Base-by-base conservation (phyloP, 2,797 vertebrate species). In the Euphonia xanthogaster region DNA sequence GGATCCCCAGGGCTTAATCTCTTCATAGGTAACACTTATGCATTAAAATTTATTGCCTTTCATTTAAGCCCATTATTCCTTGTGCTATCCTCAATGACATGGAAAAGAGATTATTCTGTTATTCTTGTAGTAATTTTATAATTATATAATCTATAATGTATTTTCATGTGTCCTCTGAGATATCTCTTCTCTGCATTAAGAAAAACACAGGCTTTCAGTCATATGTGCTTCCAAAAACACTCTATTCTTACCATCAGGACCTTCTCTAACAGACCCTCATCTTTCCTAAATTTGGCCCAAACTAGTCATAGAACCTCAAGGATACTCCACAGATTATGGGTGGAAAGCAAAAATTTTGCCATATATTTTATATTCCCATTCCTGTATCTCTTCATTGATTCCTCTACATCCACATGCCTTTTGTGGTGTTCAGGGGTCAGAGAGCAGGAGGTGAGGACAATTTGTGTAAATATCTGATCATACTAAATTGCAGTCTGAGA, bases 361-460 rank as follows among this genome's bases (percentile, higher is more conserved):
- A 10, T 55, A 2, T 45, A 35, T 50, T 2, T 27, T 40, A 15
- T 22, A 48, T 71, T 67, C 13, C 25, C 27, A 40, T 61, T 85
- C 7, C 3, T 68, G 8, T 35, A 27, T 14, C 2, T 24, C 7
- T 30, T 75, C 25, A 23, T 1, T 35, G 20, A 60, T 40, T 30
- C 7, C 14, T 72, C 13, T 10, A 0, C 4, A 35, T 51, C 25
- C 19, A 35, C 3, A 0, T 1, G 1, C 8, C 3, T 85, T 85
- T 75, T 48, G 20, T 44, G 18, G 4, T 37, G 4, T 48, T 90
- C 35, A 75, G 15, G 11, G 3, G 3, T 63, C 25, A 11, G 7
- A 78, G n/a, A 72, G 16, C 48, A 58, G 25, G 24, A 30, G 30
- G 7, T 16, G 16, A 78, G 24, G 60, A 53, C 3, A 55, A 18